Conservation (phyloP, 2,113 vertebrate genomes). For the Melanocharis versteri region DNA sequence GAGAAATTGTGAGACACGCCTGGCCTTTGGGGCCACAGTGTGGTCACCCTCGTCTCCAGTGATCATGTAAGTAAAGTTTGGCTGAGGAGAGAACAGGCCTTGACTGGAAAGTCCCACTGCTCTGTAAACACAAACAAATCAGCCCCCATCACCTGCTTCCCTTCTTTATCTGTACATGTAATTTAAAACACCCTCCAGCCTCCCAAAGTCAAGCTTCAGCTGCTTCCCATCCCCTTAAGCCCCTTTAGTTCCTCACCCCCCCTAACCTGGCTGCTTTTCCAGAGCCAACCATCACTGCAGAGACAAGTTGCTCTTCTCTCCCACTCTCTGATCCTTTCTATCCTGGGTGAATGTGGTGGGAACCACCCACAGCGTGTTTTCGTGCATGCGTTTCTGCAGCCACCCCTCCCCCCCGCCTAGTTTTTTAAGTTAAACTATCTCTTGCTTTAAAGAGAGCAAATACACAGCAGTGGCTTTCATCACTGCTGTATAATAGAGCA, state of each 20-base stretch:
- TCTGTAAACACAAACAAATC: conserved; percentile 57
- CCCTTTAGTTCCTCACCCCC: conserved; percentile 33
- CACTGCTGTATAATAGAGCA: conserved; percentile 68
- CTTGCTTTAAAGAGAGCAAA: conserved; percentile 67
- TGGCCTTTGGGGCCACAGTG: neutral
- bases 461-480: conserved; percentile 67
- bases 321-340: conserved; percentile 62
- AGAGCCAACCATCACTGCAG: conserved; percentile 39
- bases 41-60: neutral
- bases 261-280: conserved; percentile 24
- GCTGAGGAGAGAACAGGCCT: neutral
- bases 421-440: conserved; percentile 68
- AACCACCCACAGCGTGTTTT: conserved; percentile 57
- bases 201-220: conserved; percentile 54
- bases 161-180: conserved; percentile 57
- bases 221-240: conserved; percentile 54
- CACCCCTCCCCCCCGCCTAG: conserved; percentile 21
- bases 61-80: neutral
- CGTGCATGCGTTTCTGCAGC: conserved; percentile 53
- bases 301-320: conserved; percentile 59
- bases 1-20: neutral
- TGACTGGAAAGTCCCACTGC: conserved; percentile 24
- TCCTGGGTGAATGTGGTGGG: conserved; percentile 58
- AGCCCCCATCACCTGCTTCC: conserved; percentile 55
- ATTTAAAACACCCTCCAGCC: conserved; percentile 57